phyloP scores from a whole-genome alignment of 2,888 invertebrate genomes.

The Phasia obesa region DNA sequence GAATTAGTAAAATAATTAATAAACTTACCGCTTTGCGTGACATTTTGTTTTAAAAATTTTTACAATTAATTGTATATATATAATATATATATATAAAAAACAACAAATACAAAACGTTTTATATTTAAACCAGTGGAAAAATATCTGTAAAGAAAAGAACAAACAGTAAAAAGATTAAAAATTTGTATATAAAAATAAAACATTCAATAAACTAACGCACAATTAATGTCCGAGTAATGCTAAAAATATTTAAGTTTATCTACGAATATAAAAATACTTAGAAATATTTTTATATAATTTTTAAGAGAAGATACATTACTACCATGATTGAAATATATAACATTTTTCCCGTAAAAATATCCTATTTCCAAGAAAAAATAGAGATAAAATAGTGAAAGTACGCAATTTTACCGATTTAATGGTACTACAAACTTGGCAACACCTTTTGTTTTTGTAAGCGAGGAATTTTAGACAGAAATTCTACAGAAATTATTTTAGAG shows the following conservation, averaged over 20 bases:
- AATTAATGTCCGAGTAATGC: not conserved
- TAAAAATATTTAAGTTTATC: conserved; percentile 33
- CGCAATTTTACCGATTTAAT: no score
- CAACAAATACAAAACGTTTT: conserved; percentile 63
- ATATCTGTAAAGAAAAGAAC: conserved; percentile 69
- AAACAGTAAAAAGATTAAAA: conserved; percentile 36
- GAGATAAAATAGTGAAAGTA: no score
- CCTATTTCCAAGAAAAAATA: no score
- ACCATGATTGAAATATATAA: no score
- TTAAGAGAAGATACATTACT: no score
- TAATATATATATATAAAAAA: conserved; percentile 54
- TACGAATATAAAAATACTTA: no score
- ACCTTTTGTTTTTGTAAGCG: no score
- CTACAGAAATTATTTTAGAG: no score
- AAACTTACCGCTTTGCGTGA: conserved; percentile 87
- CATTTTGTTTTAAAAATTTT: conserved; percentile 80
- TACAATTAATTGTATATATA: conserved; percentile 60
- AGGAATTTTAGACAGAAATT: no score
- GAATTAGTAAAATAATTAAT: not conserved
- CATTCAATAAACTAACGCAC: conserved; percentile 1
- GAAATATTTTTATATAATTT: no score
- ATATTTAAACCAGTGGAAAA: conserved; percentile 56
- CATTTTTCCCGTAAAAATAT: no score
- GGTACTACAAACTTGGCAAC: no score
- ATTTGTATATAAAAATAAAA: conserved; percentile 9